These are phyloP conservation scores for Sweltsa coloradensis DNA, from an alignment of 1,140 invertebrate species.

Conservation along the genomic window DNA sequence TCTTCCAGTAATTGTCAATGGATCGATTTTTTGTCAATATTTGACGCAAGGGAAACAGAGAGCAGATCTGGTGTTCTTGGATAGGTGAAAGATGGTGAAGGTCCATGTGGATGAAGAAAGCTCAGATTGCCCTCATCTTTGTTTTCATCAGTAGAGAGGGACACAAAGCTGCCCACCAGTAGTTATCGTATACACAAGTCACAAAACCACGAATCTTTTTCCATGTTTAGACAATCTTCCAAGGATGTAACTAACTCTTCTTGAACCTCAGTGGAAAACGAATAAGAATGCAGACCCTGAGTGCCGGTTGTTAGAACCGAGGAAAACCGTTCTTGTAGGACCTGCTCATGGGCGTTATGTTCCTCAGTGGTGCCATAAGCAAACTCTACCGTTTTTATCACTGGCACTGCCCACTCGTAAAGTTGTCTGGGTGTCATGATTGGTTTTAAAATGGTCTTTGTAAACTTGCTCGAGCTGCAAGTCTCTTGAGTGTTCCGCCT, in stretches of 20 bases:
- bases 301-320: no score
- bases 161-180: not conserved
- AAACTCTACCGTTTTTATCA: slow-evolving; percentile 1
- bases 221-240: not conserved
- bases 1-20: slow-evolving; percentile 3
- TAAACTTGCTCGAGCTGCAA: slow-evolving; percentile 9
- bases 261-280: not conserved
- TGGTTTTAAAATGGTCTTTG: slow-evolving; percentile 2
- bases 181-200: not conserved
- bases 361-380: slow-evolving; percentile 1
- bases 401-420: not conserved
- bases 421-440: not conserved
- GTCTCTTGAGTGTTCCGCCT: slow-evolving; percentile 18
- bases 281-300: not conserved
- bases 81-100: slow-evolving; percentile 10
- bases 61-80: slow-evolving; percentile 8
- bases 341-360: not conserved
- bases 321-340: not conserved
- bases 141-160: slow-evolving; percentile 2
- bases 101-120: slow-evolving; percentile 11
- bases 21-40: slow-evolving; percentile 3
- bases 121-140: slow-evolving; percentile 11
- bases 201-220: not conserved
- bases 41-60: slow-evolving; percentile 1
- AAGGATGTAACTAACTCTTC: not conserved